Conservation (phyloP, 2,113 vertebrate genomes). For the Narcine bancroftii region DNA sequence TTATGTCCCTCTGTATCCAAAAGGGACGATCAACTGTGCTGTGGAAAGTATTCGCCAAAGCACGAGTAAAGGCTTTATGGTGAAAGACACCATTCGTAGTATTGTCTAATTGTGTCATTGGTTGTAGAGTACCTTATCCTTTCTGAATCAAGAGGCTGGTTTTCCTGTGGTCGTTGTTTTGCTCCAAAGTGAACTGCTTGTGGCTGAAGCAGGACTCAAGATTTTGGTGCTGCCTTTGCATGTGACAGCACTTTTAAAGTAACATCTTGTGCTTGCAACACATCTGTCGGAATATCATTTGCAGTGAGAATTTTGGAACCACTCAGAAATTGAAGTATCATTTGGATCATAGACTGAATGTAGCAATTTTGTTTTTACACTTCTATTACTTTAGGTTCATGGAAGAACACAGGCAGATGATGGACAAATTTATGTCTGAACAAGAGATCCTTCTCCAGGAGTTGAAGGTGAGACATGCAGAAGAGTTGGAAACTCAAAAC, state of each 20-base stretch:
- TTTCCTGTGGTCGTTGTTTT: not conserved
- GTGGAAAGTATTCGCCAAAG: not conserved
- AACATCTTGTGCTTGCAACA: not conserved
- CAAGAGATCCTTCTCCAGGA: conserved; percentile 59
- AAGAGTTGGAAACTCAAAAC: conserved; percentile 52
- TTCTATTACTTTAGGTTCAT: conserved; percentile 58
- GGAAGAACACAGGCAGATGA: conserved; percentile 58
- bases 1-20: not conserved
- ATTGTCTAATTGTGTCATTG: not conserved
- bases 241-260: not conserved
- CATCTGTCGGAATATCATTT: not conserved
- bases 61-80: not conserved
- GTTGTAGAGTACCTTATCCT: not conserved
- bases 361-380: not conserved
- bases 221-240: not conserved
- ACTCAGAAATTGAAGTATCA: not conserved
- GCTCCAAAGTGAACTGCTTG: not conserved
- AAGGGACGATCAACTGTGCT: not conserved
- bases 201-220: not conserved
- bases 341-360: not conserved
- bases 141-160: not conserved
- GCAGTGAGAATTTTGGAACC: not conserved
- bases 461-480: conserved; percentile 50
- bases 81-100: not conserved
- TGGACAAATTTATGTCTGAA: conserved; percentile 53